phyloP scores from a whole-genome alignment of 2,888 invertebrate genomes.

The Scelioninae gen. 2 region DNA sequence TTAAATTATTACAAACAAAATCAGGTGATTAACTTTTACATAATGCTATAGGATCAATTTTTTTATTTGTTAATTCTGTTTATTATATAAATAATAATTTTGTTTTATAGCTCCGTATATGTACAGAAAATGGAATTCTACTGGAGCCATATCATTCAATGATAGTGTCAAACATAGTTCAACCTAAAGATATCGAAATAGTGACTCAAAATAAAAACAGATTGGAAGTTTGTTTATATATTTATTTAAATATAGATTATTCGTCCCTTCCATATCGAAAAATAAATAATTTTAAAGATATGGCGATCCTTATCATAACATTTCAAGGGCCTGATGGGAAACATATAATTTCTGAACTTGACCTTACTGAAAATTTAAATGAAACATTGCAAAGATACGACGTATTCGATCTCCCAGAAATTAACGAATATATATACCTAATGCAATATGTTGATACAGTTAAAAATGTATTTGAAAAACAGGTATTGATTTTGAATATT shows the following conservation, averaged over 20 bases:
- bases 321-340: conserved; percentile 78
- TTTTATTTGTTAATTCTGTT: not conserved
- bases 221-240: conserved; percentile 78
- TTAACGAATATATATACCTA: conserved; percentile 73
- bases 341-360: conserved; percentile 75
- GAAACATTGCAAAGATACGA: conserved; percentile 75
- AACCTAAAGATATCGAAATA: conserved; percentile 81
- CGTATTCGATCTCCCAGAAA: conserved; percentile 75
- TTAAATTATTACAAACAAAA: conserved; percentile 79
- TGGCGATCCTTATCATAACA: conserved; percentile 78
- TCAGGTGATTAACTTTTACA: conserved; percentile 76
- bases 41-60: no score
- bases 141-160: conserved; percentile 79
- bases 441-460: conserved; percentile 79
- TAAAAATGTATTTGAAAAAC: conserved; percentile 77
- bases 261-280: conserved; percentile 79
- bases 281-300: conserved; percentile 75
- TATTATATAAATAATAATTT: not conserved
- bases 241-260: conserved; percentile 81
- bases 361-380: conserved; percentile 77
- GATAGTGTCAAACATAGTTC: conserved; percentile 77
- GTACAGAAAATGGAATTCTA: conserved; percentile 75
- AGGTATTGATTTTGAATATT: no score
- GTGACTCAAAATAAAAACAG: conserved; percentile 60
- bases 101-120: conserved; percentile 64